Base-by-base conservation (phyloP, 2,113 vertebrate species). In the Motacilla alba region DNA sequence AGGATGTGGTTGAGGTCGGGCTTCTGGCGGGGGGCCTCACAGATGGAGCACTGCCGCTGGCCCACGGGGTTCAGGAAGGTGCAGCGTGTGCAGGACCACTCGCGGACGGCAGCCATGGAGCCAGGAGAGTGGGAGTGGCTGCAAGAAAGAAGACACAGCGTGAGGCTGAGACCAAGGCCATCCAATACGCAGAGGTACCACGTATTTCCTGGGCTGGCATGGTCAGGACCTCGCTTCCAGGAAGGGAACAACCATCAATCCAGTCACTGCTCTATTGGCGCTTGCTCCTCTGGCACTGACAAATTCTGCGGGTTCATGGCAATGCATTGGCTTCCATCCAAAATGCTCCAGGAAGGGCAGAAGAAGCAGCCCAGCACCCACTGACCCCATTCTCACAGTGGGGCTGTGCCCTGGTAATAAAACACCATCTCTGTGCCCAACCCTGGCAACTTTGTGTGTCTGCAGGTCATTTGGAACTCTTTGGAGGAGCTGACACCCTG, bases 81-180 rank as follows among this genome's bases (percentile, higher is more conserved):
- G 97, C 99, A 99, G 96, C 99, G 99, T 31, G 98, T 98, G 86
- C 99, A 99, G 74, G 99, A 99, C 99, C 99, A 99, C 97, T 99
- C 99, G 16, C 98, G 98, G n/a, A 98, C 98, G 0, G 98, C 94
- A 97, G 99, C 99, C 99, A 99, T 99, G 97, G 99, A 98, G 97
- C 99, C 98, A 0, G 98, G 98, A 77, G 98, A 99, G 96, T 99
- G 99, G 41, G 98, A 99, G 96, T 99, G 98, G 98, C 99, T 99
- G 98, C 30, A 98, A 97, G 83, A 72, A 55, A 97, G 76, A 73
- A 93, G 58, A 53, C 12, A 90, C 30, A 75, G 31, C 0, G 0
- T 95, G 63, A 97, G 77, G 47, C 13, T 95, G 62, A 96, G 83
- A 47, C 19, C 46, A 58, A 21, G 76, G 62, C n/a, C 24, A 21